phyloP scores from a whole-genome alignment of 2,888 invertebrate species.

The Torymus tubicola region DNA sequence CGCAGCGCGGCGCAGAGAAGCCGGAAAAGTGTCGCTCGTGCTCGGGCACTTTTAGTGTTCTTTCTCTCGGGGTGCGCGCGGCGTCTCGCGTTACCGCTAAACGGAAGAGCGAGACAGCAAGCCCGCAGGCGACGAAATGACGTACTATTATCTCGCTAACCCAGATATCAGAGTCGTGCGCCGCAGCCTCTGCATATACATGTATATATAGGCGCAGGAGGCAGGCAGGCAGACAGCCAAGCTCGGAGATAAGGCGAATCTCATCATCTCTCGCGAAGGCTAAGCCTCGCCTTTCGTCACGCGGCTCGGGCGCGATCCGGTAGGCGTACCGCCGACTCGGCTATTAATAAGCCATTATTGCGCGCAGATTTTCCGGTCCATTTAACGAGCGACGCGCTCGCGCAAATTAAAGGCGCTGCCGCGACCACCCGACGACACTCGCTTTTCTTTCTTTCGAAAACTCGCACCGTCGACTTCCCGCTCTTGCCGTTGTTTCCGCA shows the following conservation, averaged over 20 bases:
- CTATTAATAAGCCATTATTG: slow-evolving; percentile 53
- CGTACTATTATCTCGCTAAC: slow-evolving; percentile 59
- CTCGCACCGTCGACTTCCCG: background rate
- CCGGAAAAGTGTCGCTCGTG: slow-evolving; percentile 49
- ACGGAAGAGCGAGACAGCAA: slow-evolving; percentile 32
- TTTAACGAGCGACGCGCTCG: no score
- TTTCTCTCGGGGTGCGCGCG: slow-evolving; percentile 15
- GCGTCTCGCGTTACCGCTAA: slow-evolving; percentile 47
- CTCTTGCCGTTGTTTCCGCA: slow-evolving; percentile 25
- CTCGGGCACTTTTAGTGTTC: slow-evolving; percentile 35
- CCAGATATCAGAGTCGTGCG: slow-evolving; percentile 60
- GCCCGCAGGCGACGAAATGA: slow-evolving; percentile 57
- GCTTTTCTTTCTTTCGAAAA: background rate
- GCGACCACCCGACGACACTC: slow-evolving; percentile 21
- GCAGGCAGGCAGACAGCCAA: background rate
- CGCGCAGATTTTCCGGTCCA: background rate
- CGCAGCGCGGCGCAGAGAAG: slow-evolving; percentile 6
- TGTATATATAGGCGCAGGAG: background rate
- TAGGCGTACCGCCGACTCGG: slow-evolving; percentile 23
- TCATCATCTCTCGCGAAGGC: slow-evolving; percentile 22
- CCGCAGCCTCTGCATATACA: background rate
- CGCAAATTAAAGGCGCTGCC: background rate
- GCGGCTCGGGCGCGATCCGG: slow-evolving; percentile 13
- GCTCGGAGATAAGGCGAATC: slow-evolving; percentile 39
- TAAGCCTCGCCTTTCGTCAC: slow-evolving; percentile 34